These are phyloP conservation scores for Harpalus rufipes DNA, from an alignment of 2,888 invertebrate species.

Conservation along the genomic window DNA sequence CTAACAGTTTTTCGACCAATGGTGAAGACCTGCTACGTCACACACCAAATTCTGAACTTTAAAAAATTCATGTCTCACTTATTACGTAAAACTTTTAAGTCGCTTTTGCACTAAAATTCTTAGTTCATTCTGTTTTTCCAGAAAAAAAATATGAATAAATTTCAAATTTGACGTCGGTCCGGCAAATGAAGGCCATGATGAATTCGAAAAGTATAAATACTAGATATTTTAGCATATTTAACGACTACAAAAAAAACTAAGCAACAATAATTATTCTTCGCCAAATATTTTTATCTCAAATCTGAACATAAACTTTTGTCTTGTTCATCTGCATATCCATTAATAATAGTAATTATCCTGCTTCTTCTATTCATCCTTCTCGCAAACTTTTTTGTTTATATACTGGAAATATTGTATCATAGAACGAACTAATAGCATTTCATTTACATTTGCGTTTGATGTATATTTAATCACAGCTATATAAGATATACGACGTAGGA, in stretches of 20 bases:
- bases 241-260: neutral
- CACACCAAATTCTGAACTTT: no score
- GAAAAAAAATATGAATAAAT: no score
- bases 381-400: neutral
- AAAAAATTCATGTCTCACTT: no score
- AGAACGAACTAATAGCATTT: neutral
- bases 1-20: no score
- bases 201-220: no score
- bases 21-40: no score
- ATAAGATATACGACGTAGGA: neutral
- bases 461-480: constrained; percentile 24
- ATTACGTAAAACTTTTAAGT: no score
- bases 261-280: neutral
- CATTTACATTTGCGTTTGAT: constrained; percentile 4
- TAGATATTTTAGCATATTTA: no score
- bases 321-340: neutral
- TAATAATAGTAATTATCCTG: neutral
- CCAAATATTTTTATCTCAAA: neutral
- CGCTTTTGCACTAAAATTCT: no score
- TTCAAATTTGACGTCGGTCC: no score
- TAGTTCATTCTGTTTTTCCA: no score
- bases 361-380: neutral
- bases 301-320: neutral
- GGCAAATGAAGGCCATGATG: no score
- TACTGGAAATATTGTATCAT: neutral